Evolutionary conservation across 2,797 vertebrate species (phyloP), one percentile per base, ranked within the genome.

Genomic region (Falco novaeseelandiae): DNA sequence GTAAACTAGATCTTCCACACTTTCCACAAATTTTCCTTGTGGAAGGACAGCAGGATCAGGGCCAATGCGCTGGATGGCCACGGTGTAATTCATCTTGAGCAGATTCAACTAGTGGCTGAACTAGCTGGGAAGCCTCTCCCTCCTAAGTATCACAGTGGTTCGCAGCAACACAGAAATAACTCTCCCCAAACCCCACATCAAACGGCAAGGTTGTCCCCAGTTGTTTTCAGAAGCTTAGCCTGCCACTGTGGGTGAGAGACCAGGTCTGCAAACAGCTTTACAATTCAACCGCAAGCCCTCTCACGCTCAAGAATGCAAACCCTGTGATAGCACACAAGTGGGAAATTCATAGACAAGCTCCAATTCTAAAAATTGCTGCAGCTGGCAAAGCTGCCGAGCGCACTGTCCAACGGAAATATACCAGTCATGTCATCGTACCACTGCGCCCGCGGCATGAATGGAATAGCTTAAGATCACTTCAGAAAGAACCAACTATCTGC

Each of bases 101-200:
- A 19, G 83, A 77, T 63, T 42, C 77, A 95, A 38, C 46, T 55
- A 20, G 55, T 48, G 82, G 79, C 66, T 97, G 97, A 95, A 46
- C 97, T 96, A 98, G 96, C 97, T 96, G 96, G 95, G 97, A 98
- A 98, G 98, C 98, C 98, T 98, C 98, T 98, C 97, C 94, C 97
- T 80, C 92, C 82, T 2, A 79, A 58, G 74, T 20, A 65, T 82
- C 57, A 32, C 66, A 57, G 25, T 21, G 55, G 65, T 52, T 81
- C 90, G n/a, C 93, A 48, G 83, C 22, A 81, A 91, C 51, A 89
- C 94, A 87, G 98, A 98, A 98, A 98, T 98, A 99, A 96, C 71
- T 84, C 97, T 96, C 96, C 93, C 97, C 94, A 97, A 93, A 85
- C 91, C 97, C 97, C 97, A 98, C 98, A 98, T 99, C 98, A 98